phyloP scores from a whole-genome alignment of 2,797 vertebrate genomes.

The Aratinga solstitialis region DNA sequence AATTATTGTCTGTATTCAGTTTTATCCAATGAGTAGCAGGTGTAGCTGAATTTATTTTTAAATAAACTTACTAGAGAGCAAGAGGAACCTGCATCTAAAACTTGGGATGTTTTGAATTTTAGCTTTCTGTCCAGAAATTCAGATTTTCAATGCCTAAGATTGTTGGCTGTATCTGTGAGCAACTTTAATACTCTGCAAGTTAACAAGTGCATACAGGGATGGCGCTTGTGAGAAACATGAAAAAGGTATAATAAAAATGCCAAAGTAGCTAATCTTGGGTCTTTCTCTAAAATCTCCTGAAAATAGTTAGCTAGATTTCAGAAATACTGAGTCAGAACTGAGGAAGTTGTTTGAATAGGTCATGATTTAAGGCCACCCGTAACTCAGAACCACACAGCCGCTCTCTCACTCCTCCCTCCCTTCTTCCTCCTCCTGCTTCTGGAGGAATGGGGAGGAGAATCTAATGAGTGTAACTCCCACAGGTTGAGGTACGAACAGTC shows the following conservation, averaged over 20 bases:
- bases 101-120: not conserved
- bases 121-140: not conserved
- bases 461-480: too few relatives aligned
- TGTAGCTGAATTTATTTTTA: not conserved
- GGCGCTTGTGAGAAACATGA: not conserved
- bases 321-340: not conserved
- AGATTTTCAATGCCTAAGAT: not conserved
- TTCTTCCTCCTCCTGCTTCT: too few relatives aligned
- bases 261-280: not conserved
- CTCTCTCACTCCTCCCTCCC: too few relatives aligned
- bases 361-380: too few relatives aligned
- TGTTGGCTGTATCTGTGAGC: not conserved
- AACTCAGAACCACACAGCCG: too few relatives aligned
- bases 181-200: not conserved
- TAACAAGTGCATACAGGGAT: not conserved
- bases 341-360: not conserved
- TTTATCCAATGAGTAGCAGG: not conserved
- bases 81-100: not conserved
- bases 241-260: not conserved
- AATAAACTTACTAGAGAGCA: not conserved
- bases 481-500: too few relatives aligned
- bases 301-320: not conserved
- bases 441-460: too few relatives aligned
- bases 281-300: not conserved
- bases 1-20: not conserved